Evolutionary conservation across 2,797 vertebrate genomes (phyloP).

Genomic region (Acropternis orthonyx): DNA sequence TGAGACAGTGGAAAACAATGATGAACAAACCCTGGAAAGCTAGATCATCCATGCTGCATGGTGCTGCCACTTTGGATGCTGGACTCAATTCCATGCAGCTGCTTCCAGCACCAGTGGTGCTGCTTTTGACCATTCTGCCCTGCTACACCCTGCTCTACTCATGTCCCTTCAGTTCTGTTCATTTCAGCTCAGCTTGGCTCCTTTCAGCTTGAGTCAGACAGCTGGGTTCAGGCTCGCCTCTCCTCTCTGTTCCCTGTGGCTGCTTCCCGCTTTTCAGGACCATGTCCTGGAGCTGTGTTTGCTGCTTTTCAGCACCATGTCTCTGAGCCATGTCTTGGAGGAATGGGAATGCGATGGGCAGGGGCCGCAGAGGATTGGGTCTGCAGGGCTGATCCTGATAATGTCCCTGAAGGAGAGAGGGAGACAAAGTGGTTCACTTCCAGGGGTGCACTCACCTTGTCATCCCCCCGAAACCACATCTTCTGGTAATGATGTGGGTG

Average conservation of each 20-base stretch:
- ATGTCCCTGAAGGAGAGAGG: neutral
- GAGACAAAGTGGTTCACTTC: neutral
- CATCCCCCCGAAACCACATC: rapidly evolving
- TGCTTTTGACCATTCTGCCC: neutral
- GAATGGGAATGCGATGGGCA: too few species aligned
- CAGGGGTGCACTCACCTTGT: neutral
- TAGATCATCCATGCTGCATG: neutral
- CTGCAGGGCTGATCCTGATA: neutral
- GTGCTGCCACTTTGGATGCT: neutral
- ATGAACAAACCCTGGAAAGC: neutral
- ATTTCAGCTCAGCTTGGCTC: neutral
- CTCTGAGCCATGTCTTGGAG: neutral
- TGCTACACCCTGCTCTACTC: neutral
- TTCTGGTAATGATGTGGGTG: neutral
- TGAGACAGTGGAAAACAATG: too few species aligned
- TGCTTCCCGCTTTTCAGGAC: neutral
- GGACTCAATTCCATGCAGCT: neutral
- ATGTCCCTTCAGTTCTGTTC: neutral
- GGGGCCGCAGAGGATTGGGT: rapidly evolving
- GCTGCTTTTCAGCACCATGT: neutral
- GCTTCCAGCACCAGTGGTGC: neutral
- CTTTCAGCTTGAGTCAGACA: neutral
- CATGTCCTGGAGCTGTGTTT: neutral
- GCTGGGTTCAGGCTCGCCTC: neutral
- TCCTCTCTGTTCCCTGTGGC: neutral